Percentiles rank a stretch among this genome's conserved stretches.
Evolutionary conservation across 2,113 vertebrate genomes (phyloP).

Genomic region (Xiphophorus hellerii): DNA sequence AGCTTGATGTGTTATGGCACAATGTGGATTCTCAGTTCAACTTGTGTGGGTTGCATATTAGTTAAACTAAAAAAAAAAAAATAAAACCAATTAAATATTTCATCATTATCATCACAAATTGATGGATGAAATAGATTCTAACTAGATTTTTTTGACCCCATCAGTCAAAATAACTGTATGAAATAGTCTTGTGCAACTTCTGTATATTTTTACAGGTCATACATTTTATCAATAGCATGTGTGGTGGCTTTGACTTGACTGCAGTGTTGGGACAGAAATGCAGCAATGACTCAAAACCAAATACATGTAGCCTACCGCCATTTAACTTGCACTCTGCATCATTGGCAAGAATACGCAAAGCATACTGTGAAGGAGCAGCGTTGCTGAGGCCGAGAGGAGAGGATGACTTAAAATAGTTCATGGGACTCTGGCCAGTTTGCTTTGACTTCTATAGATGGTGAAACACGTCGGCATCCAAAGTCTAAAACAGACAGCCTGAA

Average conservation of each 20-base stretch:
- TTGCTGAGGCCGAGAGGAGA: constrained; percentile 58
- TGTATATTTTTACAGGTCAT: background rate
- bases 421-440: constrained; percentile 82
- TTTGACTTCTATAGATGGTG: constrained; percentile 98
- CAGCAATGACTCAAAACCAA: background rate
- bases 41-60: no score
- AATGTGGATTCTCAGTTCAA: no score
- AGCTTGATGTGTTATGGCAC: no score
- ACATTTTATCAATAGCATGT: background rate
- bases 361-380: constrained; percentile 68
- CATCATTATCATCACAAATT: no score
- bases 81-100: no score
- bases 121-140: no score
- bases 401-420: constrained; percentile 91
- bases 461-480: constrained; percentile 85
- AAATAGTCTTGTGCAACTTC: no score
- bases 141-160: no score
- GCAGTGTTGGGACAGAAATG: background rate
- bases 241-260: constrained; percentile 4
- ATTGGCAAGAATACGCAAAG: constrained; percentile 78
- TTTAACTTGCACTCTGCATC: constrained; percentile 76
- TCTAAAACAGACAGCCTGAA: constrained; percentile 91
- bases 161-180: no score
- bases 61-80: no score
- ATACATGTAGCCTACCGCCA: constrained; percentile 64